Evolutionary conservation across 2,888 invertebrate species (phyloP).

Genomic region (Sylvicola fuscatus): DNA sequence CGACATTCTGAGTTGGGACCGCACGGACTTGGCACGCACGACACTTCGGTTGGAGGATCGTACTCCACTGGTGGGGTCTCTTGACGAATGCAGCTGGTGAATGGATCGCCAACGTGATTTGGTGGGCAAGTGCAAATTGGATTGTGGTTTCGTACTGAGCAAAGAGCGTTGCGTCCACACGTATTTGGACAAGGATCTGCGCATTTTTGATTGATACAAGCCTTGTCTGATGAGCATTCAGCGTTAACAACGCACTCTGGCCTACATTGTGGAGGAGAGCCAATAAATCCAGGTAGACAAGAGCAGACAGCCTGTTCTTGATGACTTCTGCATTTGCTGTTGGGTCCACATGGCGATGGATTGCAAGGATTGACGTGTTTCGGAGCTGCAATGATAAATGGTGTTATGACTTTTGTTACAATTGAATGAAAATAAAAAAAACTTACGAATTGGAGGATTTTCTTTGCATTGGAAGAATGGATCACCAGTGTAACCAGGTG

Average conservation of each 20-base stretch:
- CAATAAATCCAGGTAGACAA: slow-evolving; percentile 56
- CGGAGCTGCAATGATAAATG: too few relatives aligned
- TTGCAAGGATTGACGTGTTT: slow-evolving; percentile 47
- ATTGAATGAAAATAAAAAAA: too few relatives aligned
- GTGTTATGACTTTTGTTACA: too few relatives aligned
- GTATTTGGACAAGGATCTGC: slow-evolving; percentile 74
- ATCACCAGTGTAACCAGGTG: slow-evolving; percentile 56
- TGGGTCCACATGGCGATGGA: slow-evolving; percentile 73
- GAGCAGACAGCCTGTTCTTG: slow-evolving; percentile 70
- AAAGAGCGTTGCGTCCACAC: slow-evolving; percentile 69
- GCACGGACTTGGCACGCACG: slow-evolving; percentile 65
- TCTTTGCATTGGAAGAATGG: slow-evolving; percentile 58
- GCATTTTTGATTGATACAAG: slow-evolving; percentile 71
- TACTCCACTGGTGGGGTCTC: slow-evolving; percentile 10
- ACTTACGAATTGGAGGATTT: slow-evolving; percentile 25
- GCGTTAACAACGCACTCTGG: slow-evolving; percentile 76
- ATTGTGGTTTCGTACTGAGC: slow-evolving; percentile 64
- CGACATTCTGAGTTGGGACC: slow-evolving; percentile 69
- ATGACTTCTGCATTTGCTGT: slow-evolving; percentile 62
- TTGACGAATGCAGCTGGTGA: slow-evolving; percentile 47
- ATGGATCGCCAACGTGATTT: slow-evolving; percentile 75
- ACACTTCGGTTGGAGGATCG: slow-evolving; percentile 33
- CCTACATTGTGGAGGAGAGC: slow-evolving; percentile 58
- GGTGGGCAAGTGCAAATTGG: slow-evolving; percentile 72
- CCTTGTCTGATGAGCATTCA: slow-evolving; percentile 61